These are phyloP conservation scores for Uropetala carovei DNA, from an alignment of 2,888 invertebrate genomes.

Conservation along the genomic window DNA sequence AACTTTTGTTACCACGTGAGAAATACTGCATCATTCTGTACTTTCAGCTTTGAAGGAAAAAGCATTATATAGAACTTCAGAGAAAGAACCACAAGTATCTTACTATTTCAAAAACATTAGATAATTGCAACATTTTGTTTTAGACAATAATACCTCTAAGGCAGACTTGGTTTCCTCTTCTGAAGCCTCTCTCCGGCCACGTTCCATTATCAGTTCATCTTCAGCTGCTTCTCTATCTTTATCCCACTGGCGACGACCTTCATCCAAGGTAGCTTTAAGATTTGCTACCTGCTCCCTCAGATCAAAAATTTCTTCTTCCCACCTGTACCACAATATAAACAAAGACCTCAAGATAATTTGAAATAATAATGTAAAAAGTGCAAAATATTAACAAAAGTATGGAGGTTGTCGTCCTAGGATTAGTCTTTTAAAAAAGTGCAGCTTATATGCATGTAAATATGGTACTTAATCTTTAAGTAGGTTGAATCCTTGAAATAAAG, in stretches of 20 bases:
- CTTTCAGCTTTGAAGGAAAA: too few species aligned
- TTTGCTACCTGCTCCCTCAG: constrained; percentile 10
- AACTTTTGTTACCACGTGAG: too few species aligned
- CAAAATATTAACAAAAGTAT: neutral
- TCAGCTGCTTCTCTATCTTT: constrained; percentile 12
- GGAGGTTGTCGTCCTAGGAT: neutral
- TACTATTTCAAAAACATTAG: neutral
- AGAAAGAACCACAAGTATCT: neutral
- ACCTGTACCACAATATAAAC: neutral
- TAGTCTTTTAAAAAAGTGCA: too few species aligned
- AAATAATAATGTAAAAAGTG: neutral
- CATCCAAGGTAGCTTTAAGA: neutral
- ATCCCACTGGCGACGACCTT: constrained; percentile 45
- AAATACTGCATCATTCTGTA: too few species aligned
- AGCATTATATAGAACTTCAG: neutral
- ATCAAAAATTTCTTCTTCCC: constrained; percentile 33
- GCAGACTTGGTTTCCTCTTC: constrained; percentile 24
- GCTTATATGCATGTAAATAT: too few species aligned
- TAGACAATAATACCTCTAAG: neutral
- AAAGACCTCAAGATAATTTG: neutral
- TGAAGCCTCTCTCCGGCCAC: constrained; percentile 42
- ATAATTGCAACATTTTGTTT: neutral
- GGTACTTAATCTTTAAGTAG: too few species aligned
- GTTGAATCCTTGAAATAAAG: too few species aligned
- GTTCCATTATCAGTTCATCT: constrained; percentile 33